Conservation (phyloP, 30 jellyfish, hydroid and myxozoan genomes). For the Hydractinia symbiolongicarpus region DNA sequence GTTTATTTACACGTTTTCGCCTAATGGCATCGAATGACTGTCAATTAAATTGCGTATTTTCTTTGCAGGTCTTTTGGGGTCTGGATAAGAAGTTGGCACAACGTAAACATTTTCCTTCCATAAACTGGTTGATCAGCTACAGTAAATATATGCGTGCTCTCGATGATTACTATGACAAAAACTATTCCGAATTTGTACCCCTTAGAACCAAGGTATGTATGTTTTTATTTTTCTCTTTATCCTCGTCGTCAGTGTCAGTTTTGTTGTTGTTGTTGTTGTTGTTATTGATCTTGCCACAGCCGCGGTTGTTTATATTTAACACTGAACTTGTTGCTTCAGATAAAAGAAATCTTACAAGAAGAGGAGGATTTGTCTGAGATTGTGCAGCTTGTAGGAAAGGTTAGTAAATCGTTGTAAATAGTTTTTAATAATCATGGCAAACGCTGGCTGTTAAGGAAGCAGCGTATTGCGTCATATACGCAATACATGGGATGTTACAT, state of each 20-base stretch:
- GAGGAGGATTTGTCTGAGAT: conserved; percentile 98
- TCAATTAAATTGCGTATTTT: not conserved
- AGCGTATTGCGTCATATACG: too few relatives aligned
- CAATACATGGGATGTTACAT: too few relatives aligned
- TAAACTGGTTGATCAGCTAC: conserved; percentile 97
- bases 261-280: too few relatives aligned
- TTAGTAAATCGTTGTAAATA: not conserved
- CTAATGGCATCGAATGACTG: not conserved
- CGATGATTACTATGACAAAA: conserved; percentile 89
- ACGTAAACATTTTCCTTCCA: conserved; percentile 98
- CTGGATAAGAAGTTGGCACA: conserved; percentile 97
- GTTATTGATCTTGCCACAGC: too few relatives aligned
- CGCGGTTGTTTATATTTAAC: too few relatives aligned
- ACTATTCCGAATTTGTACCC: conserved; percentile 79
- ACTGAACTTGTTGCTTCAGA: conserved; percentile 45
- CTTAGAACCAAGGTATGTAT: conserved; percentile 82
- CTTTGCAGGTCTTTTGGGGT: conserved; percentile 94
- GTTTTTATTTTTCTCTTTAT: not conserved
- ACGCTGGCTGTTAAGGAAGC: too few relatives aligned
- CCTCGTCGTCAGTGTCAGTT: not conserved
- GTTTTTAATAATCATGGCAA: too few relatives aligned
- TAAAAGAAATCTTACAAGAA: conserved; percentile 94
- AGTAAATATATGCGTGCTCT: conserved; percentile 94
- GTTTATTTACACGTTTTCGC: not conserved
- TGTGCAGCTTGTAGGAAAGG: conserved; percentile 98